Conservation (phyloP, 2,888 invertebrate genomes). For the Cyclophora albipunctata region DNA sequence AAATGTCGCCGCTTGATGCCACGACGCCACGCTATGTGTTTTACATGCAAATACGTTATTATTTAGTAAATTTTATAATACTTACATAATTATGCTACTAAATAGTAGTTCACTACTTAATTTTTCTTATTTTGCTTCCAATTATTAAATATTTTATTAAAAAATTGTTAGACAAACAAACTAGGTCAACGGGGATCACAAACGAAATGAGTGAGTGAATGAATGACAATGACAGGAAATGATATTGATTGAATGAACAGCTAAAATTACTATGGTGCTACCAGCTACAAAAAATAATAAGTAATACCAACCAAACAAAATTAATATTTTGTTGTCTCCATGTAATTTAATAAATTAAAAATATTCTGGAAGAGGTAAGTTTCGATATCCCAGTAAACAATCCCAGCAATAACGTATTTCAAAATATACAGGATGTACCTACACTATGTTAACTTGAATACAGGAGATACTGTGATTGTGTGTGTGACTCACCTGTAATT, state of each 20-base stretch:
- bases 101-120: conserved; percentile 16
- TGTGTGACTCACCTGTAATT: no score
- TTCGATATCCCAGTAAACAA: no score
- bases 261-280: conserved; percentile 4
- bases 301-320: no score
- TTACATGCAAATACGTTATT: background rate
- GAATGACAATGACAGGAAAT: conserved; percentile 3
- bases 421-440: no score
- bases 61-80: conserved; percentile 5
- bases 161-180: conserved; percentile 15
- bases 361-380: no score
- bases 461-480: no score
- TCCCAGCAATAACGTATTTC: no score
- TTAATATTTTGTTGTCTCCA: no score
- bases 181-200: conserved; percentile 18
- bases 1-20: conserved; percentile 70
- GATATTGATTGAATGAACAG: conserved; percentile 5
- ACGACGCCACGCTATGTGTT: conserved; percentile 46
- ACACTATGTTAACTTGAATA: no score
- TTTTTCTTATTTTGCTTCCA: background rate
- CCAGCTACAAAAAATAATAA: background rate
- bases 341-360: no score
- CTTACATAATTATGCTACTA: conserved; percentile 13
- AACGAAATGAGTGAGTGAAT: conserved; percentile 18
- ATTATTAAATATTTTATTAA: conserved; percentile 30